Percentiles rank a stretch among this genome's conserved stretches.
Conservation (phyloP, 92 coral and sea anemone species). For the Hydrozoanthus gracilis region DNA sequence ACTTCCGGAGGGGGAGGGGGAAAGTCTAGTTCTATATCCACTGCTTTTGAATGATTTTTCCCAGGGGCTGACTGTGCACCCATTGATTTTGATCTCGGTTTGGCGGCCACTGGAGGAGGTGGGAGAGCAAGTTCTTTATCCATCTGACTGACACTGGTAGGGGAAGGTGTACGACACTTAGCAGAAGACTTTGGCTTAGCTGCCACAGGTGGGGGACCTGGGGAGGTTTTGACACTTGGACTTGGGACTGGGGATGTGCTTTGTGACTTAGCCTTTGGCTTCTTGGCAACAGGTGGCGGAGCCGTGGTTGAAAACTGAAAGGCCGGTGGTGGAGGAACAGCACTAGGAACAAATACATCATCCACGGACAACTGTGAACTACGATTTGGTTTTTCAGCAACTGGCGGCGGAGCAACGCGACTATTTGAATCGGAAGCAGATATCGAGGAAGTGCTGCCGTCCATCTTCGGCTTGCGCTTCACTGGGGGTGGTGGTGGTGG, state of each 20-base stretch:
- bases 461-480: slow-evolving; percentile 62
- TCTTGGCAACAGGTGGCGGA: slow-evolving; percentile 45
- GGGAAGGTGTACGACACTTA: slow-evolving; percentile 22
- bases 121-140: slow-evolving; percentile 34
- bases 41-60: slow-evolving; percentile 51
- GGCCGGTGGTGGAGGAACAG: slow-evolving; percentile 23
- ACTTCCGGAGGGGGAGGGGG: slow-evolving; percentile 94
- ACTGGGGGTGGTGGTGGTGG: slow-evolving; percentile 74
- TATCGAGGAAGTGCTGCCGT: slow-evolving; percentile 48
- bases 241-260: slow-evolving; percentile 6
- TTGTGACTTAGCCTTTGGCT: slow-evolving; percentile 26
- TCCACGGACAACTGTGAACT: slow-evolving; percentile 52
- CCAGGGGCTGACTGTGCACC: slow-evolving; percentile 72
- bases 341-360: slow-evolving; percentile 18
- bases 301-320: slow-evolving; percentile 1
- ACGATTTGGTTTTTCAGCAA: slow-evolving; percentile 67
- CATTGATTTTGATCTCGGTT: slow-evolving; percentile 60
- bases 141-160: neutral
- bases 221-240: neutral
- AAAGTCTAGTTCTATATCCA: slow-evolving; percentile 69
- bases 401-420: slow-evolving; percentile 63
- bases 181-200: slow-evolving; percentile 22
- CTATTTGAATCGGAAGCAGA: slow-evolving; percentile 12
- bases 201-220: slow-evolving; percentile 37
- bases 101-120: slow-evolving; percentile 39